phyloP scores from a whole-genome alignment of 2,113 vertebrate species.

The Engystomops pustulosus region DNA sequence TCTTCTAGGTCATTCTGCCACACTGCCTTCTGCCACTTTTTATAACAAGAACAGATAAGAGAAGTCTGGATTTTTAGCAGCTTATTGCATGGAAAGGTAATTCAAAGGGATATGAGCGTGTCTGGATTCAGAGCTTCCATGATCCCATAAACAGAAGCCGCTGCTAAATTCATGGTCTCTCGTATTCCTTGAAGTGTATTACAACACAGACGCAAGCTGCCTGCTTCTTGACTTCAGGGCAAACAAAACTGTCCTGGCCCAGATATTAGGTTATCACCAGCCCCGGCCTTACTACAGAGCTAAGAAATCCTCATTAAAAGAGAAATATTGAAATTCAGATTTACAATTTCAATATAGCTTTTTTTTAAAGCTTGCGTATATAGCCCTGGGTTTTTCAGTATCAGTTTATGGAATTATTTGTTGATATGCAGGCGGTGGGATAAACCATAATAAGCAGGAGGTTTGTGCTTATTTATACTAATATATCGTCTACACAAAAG shows the following conservation, averaged over 20 bases:
- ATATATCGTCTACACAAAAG: too few relatives aligned
- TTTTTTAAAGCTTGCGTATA: background rate
- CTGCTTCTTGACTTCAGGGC: constrained; percentile 19
- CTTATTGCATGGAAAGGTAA: constrained; percentile 72
- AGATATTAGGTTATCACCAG: constrained; percentile 24
- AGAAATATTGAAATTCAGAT: constrained; percentile 10
- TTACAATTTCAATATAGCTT: background rate
- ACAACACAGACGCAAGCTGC: constrained; percentile 29
- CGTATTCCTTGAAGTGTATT: constrained; percentile 34
- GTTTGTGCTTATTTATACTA: background rate
- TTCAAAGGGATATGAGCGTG: constrained; percentile 73
- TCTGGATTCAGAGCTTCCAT: constrained; percentile 67
- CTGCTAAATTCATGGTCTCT: constrained; percentile 57
- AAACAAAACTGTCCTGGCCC: constrained; percentile 15
- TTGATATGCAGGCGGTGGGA: background rate
- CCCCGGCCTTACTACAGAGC: background rate
- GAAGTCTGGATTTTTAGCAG: constrained; percentile 69
- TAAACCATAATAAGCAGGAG: background rate
- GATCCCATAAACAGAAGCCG: constrained; percentile 66
- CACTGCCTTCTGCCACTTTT: constrained; percentile 96
- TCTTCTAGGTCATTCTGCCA: constrained; percentile 97
- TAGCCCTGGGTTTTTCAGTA: background rate
- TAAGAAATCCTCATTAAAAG: constrained; percentile 13
- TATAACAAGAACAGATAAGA: constrained; percentile 85
- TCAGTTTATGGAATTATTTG: background rate